phyloP scores from a whole-genome alignment of 2,113 vertebrate genomes.

The Cyanistes caeruleus region DNA sequence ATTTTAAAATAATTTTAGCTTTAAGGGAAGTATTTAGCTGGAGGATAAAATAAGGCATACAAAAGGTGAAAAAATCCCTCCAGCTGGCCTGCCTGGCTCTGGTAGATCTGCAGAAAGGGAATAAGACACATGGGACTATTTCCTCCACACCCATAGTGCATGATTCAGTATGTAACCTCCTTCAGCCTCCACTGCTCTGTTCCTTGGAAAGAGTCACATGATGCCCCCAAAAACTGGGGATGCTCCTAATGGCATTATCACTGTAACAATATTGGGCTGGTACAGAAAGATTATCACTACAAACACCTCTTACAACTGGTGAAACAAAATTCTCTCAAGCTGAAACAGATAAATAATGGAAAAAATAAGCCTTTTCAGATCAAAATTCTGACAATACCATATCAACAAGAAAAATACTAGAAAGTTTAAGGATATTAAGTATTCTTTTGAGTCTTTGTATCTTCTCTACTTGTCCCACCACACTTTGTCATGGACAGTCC shows the following conservation, averaged over 20 bases:
- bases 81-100: background rate
- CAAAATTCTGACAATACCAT: background rate
- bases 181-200: background rate
- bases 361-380: background rate
- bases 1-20: background rate
- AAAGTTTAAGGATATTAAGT: background rate
- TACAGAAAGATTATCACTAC: background rate
- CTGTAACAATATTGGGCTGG: background rate
- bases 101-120: background rate
- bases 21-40: background rate
- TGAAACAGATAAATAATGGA: background rate
- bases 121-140: background rate
- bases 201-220: background rate
- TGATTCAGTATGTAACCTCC: background rate
- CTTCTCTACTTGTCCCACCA: background rate
- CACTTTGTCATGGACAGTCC: background rate
- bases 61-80: background rate
- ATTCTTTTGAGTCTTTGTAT: background rate
- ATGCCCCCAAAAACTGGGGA: background rate
- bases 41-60: background rate
- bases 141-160: background rate
- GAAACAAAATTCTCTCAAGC: background rate
- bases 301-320: background rate
- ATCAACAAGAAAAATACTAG: background rate
- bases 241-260: background rate